Conservation (phyloP, 2,888 invertebrate genomes). For the Cosmopolites sordidus region DNA sequence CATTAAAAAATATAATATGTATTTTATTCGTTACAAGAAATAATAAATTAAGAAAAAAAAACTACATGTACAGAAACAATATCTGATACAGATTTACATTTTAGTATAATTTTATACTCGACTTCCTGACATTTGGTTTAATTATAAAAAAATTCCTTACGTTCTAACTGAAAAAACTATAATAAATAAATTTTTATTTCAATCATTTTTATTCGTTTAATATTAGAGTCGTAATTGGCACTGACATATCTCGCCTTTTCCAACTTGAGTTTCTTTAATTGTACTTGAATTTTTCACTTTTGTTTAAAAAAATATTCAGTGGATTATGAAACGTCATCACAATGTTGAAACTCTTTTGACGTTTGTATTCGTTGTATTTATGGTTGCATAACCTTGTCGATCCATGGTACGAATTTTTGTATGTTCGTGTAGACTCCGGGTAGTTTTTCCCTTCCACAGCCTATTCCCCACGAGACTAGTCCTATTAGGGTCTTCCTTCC, state of each 20-base stretch:
- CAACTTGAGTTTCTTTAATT: too few species aligned
- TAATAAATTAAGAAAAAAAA: neutral
- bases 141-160: neutral
- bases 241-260: neutral
- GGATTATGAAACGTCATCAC: too few species aligned
- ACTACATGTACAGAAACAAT: slow-evolving; percentile 7
- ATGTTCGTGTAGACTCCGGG: slow-evolving; percentile 92
- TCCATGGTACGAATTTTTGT: slow-evolving; percentile 89
- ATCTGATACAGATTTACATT: slow-evolving; percentile 39
- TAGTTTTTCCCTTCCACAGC: slow-evolving; percentile 83
- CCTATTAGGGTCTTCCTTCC: slow-evolving; percentile 84
- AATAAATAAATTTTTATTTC: neutral
- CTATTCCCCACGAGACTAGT: slow-evolving; percentile 88
- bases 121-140: neutral
- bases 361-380: slow-evolving; percentile 1
- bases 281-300: too few species aligned
- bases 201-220: neutral
- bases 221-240: neutral
- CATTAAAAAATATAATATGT: too few species aligned
- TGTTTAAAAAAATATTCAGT: too few species aligned
- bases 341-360: too few species aligned
- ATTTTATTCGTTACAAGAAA: neutral
- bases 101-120: slow-evolving; percentile 10
- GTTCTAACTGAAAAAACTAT: neutral
- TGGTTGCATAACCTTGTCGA: slow-evolving; percentile 70